Evolutionary conservation across 2,113 vertebrate species (phyloP), one percentile per base, ranked within the genome.

Genomic region (Calyptomena viridis): DNA sequence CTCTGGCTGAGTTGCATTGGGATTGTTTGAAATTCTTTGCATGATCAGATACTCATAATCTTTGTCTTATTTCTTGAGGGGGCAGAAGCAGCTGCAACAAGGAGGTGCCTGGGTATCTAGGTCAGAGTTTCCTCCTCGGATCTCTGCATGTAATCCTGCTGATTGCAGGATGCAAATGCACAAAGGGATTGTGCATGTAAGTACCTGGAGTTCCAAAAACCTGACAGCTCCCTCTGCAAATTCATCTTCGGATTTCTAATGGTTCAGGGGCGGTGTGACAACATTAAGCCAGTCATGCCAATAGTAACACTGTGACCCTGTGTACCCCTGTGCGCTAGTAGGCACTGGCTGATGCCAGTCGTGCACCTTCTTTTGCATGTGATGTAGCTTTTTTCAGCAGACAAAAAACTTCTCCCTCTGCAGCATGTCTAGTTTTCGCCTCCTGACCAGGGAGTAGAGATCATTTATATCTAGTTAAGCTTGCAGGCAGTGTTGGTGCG

Each of bases 321-420:
- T 0, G 0, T 39, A 14, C 3, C 2, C 8, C 1, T 67, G 39
- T 3, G 2, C 19, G 69, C 24, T 12, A 49, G 22, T 35, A 20
- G 40, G 56, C 52, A 71, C 16, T 2, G 30, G 60, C 44, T 72
- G 35, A 40, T 50, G 31, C 20, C 20, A 22, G 56, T 35, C 3
- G 3, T 5, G 11, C 27, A 39, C 20, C 25, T 72, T 39, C 39
- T 74, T 66, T 62, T 58, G 25, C 58, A 22, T 23, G 33, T 62
- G 42, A 35, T 14, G 5, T 18, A 46, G 12, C 77, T 77, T 39
- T 33, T 23, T 74, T 81, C 23, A 11, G 24, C 24, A 62, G 30
- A 55, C 15, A 68, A 56, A 75, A 17, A 2, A 1, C 6, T 5
- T 59, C 14, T 55, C 14, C 9, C 20, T 76, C 28, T 63, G 44